Evolutionary conservation across 2,113 vertebrate species (phyloP).

Genomic region (Herpetotheres cachinnans): DNA sequence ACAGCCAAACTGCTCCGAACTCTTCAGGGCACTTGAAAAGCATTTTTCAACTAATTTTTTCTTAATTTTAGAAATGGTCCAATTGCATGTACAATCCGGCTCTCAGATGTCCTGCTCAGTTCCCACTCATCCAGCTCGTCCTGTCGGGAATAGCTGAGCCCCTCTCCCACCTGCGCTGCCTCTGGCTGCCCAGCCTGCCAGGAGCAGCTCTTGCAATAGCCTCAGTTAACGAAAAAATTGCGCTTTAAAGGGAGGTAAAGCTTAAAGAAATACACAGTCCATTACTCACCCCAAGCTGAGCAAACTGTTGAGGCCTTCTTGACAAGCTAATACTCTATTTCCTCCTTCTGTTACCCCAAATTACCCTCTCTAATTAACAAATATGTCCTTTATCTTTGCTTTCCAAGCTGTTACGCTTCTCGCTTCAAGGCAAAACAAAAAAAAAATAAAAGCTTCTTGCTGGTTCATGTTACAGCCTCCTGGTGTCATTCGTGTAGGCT

Average conservation of each 20-base stretch:
- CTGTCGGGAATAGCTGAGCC: background rate
- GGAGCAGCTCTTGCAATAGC: background rate
- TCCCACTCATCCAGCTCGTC: background rate
- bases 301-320: background rate
- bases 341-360: background rate
- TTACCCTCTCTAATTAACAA: background rate
- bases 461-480: background rate
- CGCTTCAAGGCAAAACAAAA: background rate
- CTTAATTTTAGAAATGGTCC: background rate
- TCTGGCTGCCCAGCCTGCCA: background rate
- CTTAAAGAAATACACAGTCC: background rate
- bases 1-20: background rate
- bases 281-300: background rate
- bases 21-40: background rate
- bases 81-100: accelerated
- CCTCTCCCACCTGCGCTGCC: background rate
- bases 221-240: background rate
- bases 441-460: background rate
- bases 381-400: background rate
- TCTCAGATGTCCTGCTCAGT: background rate
- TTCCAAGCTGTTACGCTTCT: slow-evolving; percentile 6
- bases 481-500: background rate
- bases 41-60: background rate
- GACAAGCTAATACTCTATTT: background rate
- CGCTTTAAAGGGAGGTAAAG: background rate